phyloP scores from a whole-genome alignment of 2,888 invertebrate genomes.

The Aphelenchoides bicaudatus region DNA sequence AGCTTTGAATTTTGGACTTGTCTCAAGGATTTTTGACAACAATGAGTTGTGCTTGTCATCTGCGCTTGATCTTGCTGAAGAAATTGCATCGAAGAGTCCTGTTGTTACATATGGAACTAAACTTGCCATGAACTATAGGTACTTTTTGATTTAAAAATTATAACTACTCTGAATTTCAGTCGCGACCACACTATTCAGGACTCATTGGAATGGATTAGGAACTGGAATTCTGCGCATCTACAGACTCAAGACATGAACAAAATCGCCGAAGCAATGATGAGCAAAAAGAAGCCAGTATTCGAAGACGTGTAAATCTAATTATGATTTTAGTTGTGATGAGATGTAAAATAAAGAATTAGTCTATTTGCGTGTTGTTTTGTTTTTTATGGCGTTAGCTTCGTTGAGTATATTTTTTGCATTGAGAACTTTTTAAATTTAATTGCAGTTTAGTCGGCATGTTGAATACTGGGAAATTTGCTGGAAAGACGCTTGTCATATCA shows the following conservation, averaged over 20 bases:
- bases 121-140: conserved; percentile 63
- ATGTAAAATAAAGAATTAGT: no score
- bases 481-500: conserved; percentile 86
- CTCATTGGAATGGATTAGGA: conserved; percentile 82
- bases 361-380: no score
- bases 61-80: conserved; percentile 73
- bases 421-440: no score
- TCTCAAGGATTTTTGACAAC: conserved; percentile 74
- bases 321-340: no score
- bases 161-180: conserved; percentile 70
- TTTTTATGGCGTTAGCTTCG: no score
- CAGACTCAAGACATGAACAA: conserved; percentile 81
- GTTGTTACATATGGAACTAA: conserved; percentile 90
- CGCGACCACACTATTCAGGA: conserved; percentile 80
- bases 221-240: conserved; percentile 78
- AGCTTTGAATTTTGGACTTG: conserved; percentile 68
- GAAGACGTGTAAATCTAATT: conserved; percentile 68
- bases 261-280: conserved; percentile 73
- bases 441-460: conserved; percentile 15
- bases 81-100: conserved; percentile 83
- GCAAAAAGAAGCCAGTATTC: conserved; percentile 73
- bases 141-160: not conserved
- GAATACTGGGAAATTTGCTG: conserved; percentile 69
- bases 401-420: no score
- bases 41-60: conserved; percentile 72